Evolutionary conservation across 2,113 vertebrate genomes (phyloP), one percentile per base, ranked within the genome.

Genomic region (Jaculus jaculus): DNA sequence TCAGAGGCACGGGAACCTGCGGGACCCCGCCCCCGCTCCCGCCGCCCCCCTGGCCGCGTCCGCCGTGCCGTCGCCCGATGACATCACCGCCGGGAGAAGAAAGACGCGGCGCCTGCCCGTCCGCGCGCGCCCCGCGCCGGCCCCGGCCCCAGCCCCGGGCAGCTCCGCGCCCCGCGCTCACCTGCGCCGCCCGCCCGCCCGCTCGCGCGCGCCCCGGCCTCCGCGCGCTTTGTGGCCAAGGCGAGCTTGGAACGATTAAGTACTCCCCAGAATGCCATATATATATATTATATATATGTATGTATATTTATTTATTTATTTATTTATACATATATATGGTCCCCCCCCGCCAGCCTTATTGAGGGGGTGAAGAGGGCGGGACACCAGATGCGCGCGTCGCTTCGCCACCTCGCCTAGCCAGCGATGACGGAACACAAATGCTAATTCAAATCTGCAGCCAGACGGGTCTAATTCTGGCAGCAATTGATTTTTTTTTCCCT

Each of bases 21-120:
- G 86, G 96, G 95, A 92, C 84, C 94, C 92, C 84, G 92, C 85
- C 96, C 85, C 96, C 96, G 87, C 97, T 97, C 94, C 97, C 97
- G 73, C 97, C 97, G 89, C 92, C 96, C 96, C 97, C 95, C 97
- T 86, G 93, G 94, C 91, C 95, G 83, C 94, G 65, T 93, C 96
- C 83, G 96, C 96, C 97, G 98, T 98, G 96, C 96, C 97, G 98
- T 98, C 96, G 97, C 97, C 98, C 97, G 97, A 98, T 99, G 98
- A 99, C 98, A 98, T 99, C 98, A 99, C 98, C 95, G 94, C 81
- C 97, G 96, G 80, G 75, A 91, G 95, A 91, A 96, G 97, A 96
- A 93, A 94, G 96, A 89, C 92, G 94, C 81, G 61, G 90, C 66
- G 90, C 61, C 79, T 66, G 65, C 72, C 75, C 77, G 87, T 82